phyloP scores from a whole-genome alignment of 1,140 invertebrate species.

The Drosophila paulistorum region DNA sequence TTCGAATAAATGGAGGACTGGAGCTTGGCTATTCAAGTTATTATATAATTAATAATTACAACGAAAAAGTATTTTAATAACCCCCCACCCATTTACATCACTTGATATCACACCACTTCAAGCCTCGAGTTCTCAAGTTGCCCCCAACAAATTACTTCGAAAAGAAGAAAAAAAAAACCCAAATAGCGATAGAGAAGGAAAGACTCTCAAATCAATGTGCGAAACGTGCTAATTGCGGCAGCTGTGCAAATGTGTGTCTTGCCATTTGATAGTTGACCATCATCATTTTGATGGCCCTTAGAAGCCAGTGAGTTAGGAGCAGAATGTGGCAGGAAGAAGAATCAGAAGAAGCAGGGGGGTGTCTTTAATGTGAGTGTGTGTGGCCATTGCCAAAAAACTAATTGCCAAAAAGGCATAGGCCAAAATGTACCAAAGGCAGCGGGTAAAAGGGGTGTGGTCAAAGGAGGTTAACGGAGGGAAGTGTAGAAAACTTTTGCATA shows the following conservation, averaged over 20 bases:
- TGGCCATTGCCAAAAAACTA: constrained; percentile 49
- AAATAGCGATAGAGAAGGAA: neutral
- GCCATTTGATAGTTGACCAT: constrained; percentile 78
- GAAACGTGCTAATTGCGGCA: constrained; percentile 80
- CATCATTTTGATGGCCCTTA: constrained; percentile 70
- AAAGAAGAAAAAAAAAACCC: neutral
- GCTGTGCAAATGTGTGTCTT: constrained; percentile 75
- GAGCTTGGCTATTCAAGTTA: constrained; percentile 47
- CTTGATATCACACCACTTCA: constrained; percentile 36
- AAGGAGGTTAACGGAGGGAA: neutral
- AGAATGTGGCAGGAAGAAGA: neutral
- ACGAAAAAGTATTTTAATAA: constrained; percentile 70
- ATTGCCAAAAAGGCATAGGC: constrained; percentile 52
- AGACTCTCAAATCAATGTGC: constrained; percentile 69
- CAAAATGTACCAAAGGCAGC: constrained; percentile 12
- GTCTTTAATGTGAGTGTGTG: constrained; percentile 57
- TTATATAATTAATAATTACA: constrained; percentile 79
- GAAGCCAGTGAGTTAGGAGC: constrained; percentile 5
- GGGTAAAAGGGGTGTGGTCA: constrained; percentile 5
- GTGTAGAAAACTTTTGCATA: constrained; percentile 70
- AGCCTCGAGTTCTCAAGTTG: constrained; percentile 39
- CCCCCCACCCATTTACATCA: constrained; percentile 4
- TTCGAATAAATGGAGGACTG: constrained; percentile 33
- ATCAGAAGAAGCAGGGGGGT: neutral
- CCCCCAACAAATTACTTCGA: constrained; percentile 20